phyloP scores from a whole-genome alignment of 2,113 vertebrate species.

The Poicephalus meyeri region DNA sequence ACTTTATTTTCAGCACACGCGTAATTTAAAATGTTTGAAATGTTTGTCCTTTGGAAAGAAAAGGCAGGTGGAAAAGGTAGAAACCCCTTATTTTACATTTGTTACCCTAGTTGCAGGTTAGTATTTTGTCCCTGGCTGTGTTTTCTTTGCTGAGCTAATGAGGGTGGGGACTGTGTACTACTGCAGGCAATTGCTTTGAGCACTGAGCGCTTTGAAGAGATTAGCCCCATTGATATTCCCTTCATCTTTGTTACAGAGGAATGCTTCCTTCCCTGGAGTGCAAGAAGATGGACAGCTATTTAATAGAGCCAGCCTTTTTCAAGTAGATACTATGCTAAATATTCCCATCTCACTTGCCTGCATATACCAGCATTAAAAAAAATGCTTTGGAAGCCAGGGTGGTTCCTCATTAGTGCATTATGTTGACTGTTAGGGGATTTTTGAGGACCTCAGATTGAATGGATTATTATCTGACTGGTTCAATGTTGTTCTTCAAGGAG shows the following conservation, averaged over 20 bases:
- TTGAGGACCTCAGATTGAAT: not conserved
- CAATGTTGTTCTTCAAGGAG: slow-evolving; percentile 53
- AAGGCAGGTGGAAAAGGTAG: not conserved
- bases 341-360: slow-evolving; percentile 41
- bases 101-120: not conserved
- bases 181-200: slow-evolving; percentile 71
- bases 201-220: slow-evolving; percentile 71
- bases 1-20: not conserved
- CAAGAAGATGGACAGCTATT: slow-evolving; percentile 64
- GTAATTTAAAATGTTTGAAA: slow-evolving; percentile 35
- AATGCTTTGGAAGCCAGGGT: not conserved
- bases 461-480: slow-evolving; percentile 30
- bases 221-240: slow-evolving; percentile 76
- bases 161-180: slow-evolving; percentile 49
- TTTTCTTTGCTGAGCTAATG: slow-evolving; percentile 68
- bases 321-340: slow-evolving; percentile 45
- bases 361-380: not conserved
- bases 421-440: not conserved
- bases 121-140: slow-evolving; percentile 54
- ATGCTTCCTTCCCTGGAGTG: slow-evolving; percentile 65
- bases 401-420: slow-evolving; percentile 1
- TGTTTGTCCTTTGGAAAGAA: slow-evolving; percentile 31
- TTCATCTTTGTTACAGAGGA: slow-evolving; percentile 62
- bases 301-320: slow-evolving; percentile 70
- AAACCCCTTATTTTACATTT: slow-evolving; percentile 27